Base-by-base conservation (phyloP, 2,113 vertebrate species). In the Myotis yumanensis region DNA sequence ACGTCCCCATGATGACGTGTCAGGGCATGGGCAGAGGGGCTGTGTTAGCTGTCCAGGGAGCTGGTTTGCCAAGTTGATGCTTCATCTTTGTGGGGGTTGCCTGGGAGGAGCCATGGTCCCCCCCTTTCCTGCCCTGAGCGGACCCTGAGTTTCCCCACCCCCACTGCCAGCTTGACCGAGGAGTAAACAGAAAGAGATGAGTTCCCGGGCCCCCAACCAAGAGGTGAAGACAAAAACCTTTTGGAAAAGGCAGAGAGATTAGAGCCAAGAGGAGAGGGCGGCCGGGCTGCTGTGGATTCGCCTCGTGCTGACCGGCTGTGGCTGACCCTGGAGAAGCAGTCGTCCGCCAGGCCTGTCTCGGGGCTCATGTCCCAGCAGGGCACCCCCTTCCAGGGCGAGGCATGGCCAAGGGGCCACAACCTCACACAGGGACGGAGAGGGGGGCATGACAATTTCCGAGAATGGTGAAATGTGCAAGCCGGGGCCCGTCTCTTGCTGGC, bases 1-100 rank as follows among this genome's bases (percentile, higher is more conserved):
- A 59, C 0, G 1, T 22, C 15, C 46, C 40, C 22, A 1, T 0
- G 2, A 43, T 2, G 1, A 7, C 1, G 4, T 28, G 51, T 59
- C n/a, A 3, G 22, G 43, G 32, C 11, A 2, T 0, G 52, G 48
- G 32, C 1, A 8, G 7, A 73, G 54, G 71, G 72, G 40, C 25
- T 7, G 22, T 8, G 73, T n/a, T 11, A 28, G n/a, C n/a, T 11
- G 12, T 18, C 18, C 2, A 62, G 43, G 66, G 15, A 4, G 52
- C 40, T 17, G 30, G 4, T 9, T 35, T 32, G 30, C 46, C 35
- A 20, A 0, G 0, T 7, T 0, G 32, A 10, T 17, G 64, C 64
- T 11, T 22, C 32, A 32, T 22, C 30, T 30, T 4, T 37, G n/a
- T 10, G 57, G 18, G 51, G n/a, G 2, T 2, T 18, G 59, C 40